phyloP scores from a whole-genome alignment of 2,888 invertebrate species.

The Empis livida region DNA sequence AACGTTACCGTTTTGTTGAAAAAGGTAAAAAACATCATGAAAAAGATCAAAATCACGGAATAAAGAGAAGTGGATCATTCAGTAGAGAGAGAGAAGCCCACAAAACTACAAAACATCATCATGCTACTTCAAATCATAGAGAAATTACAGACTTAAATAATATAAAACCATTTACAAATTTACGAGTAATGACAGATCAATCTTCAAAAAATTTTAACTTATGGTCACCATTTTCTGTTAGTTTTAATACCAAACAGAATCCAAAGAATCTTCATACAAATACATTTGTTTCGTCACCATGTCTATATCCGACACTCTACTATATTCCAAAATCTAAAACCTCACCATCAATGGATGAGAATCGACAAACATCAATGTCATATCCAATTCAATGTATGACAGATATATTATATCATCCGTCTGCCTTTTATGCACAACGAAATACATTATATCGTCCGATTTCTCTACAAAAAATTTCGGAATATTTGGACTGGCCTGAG shows the following conservation, averaged over 20 bases:
- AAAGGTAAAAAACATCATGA: conserved; percentile 31
- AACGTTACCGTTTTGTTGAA: conserved; percentile 39
- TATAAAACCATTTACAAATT: conserved; percentile 14
- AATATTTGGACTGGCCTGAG: conserved; percentile 1
- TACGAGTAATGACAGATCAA: conserved; percentile 15
- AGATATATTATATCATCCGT: conserved; percentile 44
- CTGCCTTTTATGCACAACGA: conserved; percentile 41
- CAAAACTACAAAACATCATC: conserved; percentile 42
- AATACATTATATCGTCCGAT: conserved; percentile 51
- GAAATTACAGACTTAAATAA: conserved; percentile 13
- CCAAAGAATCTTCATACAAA: conserved; percentile 22
- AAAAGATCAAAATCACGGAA: conserved; percentile 37
- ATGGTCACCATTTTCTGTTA: conserved; percentile 48
- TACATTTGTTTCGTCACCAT: conserved; percentile 27
- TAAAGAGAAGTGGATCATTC: conserved; percentile 48
- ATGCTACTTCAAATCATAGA: conserved; percentile 20
- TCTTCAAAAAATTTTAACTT: conserved; percentile 36
- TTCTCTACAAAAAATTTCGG: conserved; percentile 34
- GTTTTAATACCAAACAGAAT: conserved; percentile 29
- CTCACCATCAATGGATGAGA: background rate
- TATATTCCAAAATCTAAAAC: conserved; percentile 39
- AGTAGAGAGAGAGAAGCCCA: conserved; percentile 47
- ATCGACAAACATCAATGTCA: conserved; percentile 4
- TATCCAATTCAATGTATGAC: conserved; percentile 50
- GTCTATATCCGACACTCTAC: conserved; percentile 42